Percentiles rank a stretch among this genome's conserved stretches.
phyloP scores from a whole-genome alignment of 30 jellyfish, hydroid and myxozoan species.

The Phacellophora camtschatica region DNA sequence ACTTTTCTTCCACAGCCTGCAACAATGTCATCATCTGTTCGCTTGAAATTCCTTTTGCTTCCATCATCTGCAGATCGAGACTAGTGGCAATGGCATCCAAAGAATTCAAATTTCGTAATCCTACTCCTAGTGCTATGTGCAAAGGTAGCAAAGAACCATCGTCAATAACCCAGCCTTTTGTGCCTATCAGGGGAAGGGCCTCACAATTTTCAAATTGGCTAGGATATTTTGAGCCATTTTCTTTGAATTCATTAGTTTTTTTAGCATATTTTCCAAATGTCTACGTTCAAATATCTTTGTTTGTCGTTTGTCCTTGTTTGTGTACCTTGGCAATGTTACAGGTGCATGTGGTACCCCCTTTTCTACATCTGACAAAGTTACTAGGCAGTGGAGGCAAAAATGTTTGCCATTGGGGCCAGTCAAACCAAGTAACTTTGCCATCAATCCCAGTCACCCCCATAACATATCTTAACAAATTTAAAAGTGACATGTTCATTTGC shows the following conservation, averaged over 20 bases:
- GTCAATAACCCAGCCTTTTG: conserved; percentile 19
- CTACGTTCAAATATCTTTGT: neutral
- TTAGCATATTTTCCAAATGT: neutral
- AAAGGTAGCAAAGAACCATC: neutral
- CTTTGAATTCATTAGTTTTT: neutral
- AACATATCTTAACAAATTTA: neutral
- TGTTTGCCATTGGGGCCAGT: neutral
- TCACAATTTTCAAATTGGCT: neutral
- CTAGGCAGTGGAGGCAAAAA: neutral
- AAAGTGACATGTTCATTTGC: neutral
- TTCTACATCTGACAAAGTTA: neutral
- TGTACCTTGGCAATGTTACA: neutral
- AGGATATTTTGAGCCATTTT: neutral
- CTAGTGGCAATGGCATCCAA: neutral
- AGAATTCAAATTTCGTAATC: neutral
- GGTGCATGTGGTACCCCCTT: neutral
- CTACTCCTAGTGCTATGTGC: neutral
- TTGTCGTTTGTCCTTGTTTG: neutral
- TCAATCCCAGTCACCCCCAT: conserved; percentile 1
- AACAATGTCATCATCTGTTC: too few relatives aligned
- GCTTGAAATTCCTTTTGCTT: too few relatives aligned
- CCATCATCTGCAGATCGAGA: too few relatives aligned
- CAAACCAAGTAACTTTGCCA: neutral
- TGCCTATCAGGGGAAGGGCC: conserved; percentile 7
- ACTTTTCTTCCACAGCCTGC: neutral